Evolutionary conservation across 2,888 invertebrate genomes (phyloP), one percentile per base, ranked within the genome.

Genomic region (Taenaris catops): DNA sequence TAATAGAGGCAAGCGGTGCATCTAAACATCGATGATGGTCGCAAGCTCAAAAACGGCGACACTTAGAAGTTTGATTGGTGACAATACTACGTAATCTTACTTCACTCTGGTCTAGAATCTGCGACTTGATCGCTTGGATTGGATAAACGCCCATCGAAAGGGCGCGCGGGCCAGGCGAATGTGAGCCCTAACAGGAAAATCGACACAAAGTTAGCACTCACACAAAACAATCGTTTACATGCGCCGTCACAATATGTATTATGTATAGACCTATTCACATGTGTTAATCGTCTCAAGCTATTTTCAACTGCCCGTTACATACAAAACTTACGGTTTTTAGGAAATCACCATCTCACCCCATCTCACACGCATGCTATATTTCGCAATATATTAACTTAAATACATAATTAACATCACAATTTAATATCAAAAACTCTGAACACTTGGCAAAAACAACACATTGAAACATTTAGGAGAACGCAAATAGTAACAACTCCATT

Each of bases 111-210:
- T 92, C 92, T 80, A 94, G 91, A 83, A 96, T 94, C 89, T 91
- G 91, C 79, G 96, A 96, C 88, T 93, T 92, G 89, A 96, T 89
- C 88, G 92, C 92, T 89, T 95, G 94, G 81, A 95, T 93, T 75
- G 95, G 96, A 88, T 92, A 96, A 76, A 94, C 91, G 69, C 96
- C 96, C 94, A 95, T 94, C 63, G 95, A 94, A 63, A 94, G 92
- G 76, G 93, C 93, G 80, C 96, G 93, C 81, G 95, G 94, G 88
- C 94, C 95, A 79, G 96, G 96, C 84, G 96, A 96, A 88, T 94
- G 94, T 71, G 94, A 93, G 87, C 96, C 96, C 96, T 96, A 88
- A 72, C 74, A 66, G 74, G 76, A 79, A 81, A 84, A 79, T 80
- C 87, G 78, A 66, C 72, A 83, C 75, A 83, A 83, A 68, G 88